Evolutionary conservation across 1,140 invertebrate species (phyloP), one percentile per base, ranked within the genome.

Genomic region (Bombus pyrosoma): DNA sequence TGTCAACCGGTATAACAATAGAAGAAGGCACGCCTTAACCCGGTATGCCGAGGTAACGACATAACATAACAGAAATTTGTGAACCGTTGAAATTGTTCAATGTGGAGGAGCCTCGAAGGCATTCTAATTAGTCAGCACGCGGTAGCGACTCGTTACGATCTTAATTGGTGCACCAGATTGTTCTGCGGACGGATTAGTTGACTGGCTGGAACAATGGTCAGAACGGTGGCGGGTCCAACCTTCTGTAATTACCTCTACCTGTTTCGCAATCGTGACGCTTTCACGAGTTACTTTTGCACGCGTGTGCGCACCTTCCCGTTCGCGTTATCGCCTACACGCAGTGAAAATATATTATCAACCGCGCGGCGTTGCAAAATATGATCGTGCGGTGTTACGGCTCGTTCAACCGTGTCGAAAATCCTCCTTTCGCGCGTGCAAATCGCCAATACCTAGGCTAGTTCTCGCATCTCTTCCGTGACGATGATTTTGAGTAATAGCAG

Each of bases 271-370:
- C 68, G 77, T 75, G 84, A 91, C 83, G 87, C 87, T 89, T 89
- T 91, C 87, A 87, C 87, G 87, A 90, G 66, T 76, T 47, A 18
- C 76, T n/a, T 69, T 62, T 39, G n/a, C 71, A 57, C 76, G 18
- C 73, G 66, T 25, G 28, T 76, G 80, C 81, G 18, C 75, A 72
- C 76, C 81, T 80, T 87, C 74, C 79, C 69, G 68, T 57, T 28
- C 75, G 71, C 83, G 66, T 91, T 90, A 84, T 91, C 89, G 89
- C 84, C 86, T 90, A 79, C 82, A 76, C 78, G 25, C 57, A 77
- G 71, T 90, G 89, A 90, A 90, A 90, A 90, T 90, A 83, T 90
- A 77, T 90, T 90, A 91, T 90, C 89, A 86, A 78, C 32, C 57
- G 73, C 34, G 34, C 18, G 47, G 47, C 72, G 77, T 91, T 90